Percentiles rank a stretch among this genome's conserved stretches.
Conservation (phyloP, 2,797 vertebrate genomes). For the Spatula versicolor region DNA sequence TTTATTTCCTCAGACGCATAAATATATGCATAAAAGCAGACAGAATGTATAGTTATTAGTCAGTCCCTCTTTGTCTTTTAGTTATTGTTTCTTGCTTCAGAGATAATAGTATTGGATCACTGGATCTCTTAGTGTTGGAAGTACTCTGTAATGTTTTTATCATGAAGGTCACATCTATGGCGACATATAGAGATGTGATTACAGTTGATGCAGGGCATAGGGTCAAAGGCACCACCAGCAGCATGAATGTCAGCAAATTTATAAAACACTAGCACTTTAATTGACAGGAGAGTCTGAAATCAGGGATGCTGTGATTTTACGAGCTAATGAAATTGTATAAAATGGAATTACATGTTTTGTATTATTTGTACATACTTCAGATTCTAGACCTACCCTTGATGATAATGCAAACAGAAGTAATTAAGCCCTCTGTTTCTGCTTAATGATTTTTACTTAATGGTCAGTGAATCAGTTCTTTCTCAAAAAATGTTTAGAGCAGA, state of each 20-base stretch:
- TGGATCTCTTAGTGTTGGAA: neutral
- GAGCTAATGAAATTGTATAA: neutral
- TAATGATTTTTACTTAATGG: neutral
- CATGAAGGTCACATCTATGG: neutral
- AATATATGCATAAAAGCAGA: neutral
- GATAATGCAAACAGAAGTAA: neutral
- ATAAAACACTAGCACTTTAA: neutral
- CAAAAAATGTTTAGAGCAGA: neutral
- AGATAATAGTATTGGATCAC: neutral
- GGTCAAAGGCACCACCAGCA: neutral
- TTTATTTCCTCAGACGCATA: neutral
- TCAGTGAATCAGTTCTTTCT: neutral
- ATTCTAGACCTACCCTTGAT: neutral
- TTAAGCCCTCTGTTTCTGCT: neutral
- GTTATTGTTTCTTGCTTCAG: neutral
- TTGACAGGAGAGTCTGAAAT: neutral
- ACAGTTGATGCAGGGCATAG: neutral
- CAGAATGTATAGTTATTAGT: neutral
- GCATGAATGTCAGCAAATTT: neutral
- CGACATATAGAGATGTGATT: neutral
- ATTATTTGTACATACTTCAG: neutral
- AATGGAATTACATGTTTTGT: neutral
- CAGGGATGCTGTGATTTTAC: neutral
- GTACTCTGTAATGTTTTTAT: neutral
- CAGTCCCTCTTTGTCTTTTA: neutral